Evolutionary conservation across 2,888 invertebrate species (phyloP), one percentile per base, ranked within the genome.

Genomic region (Diarsia rubi): DNA sequence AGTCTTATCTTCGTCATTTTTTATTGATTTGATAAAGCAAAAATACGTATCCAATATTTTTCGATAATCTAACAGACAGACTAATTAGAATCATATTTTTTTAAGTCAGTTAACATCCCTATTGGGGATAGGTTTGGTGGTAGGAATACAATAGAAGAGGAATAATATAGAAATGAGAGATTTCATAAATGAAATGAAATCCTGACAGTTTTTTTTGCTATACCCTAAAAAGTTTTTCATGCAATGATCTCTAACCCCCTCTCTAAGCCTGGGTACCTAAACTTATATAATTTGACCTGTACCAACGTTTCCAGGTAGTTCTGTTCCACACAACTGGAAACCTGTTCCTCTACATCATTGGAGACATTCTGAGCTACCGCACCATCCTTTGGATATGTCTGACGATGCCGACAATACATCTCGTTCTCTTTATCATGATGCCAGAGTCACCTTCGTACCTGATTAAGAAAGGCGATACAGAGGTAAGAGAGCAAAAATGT

Each of bases 361-460:
- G 97, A 42, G 97, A 94, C 81, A 82, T 93, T 73, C 78, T 97
- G 0, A 90, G 91, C 42, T 97, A 97, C 93, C 89, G 93, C 2
- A 88, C 92, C 0, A 91, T 97, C 45, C 95, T 97, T 11, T 93
- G 95, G 89, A 89, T 97, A 0, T 97, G 97, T 69, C 87, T 97
- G 12, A 70, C 96, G 0, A 81, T 97, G 14, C 96, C 97, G 0
- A 88, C 96, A 0, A 14, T 97, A 0, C 96, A 97, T 63, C 75
- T 97, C 2, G 68, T 97, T 0, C 80, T 96, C 9, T 96, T 97
- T 80, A 88, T 95, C 21, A 91, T 92, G 90, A 95, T 97, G 92
- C 97, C 97, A 0, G 98, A 98, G 83, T 97, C 97, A 0, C 98
- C 98, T 0, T 94, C 97, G 0, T 97, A 93, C 75, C 91, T 97